Percentiles rank a stretch among this genome's conserved stretches.
phyloP scores from a whole-genome alignment of 2,113 vertebrate genomes.

The Haliaeetus leucogaster region DNA sequence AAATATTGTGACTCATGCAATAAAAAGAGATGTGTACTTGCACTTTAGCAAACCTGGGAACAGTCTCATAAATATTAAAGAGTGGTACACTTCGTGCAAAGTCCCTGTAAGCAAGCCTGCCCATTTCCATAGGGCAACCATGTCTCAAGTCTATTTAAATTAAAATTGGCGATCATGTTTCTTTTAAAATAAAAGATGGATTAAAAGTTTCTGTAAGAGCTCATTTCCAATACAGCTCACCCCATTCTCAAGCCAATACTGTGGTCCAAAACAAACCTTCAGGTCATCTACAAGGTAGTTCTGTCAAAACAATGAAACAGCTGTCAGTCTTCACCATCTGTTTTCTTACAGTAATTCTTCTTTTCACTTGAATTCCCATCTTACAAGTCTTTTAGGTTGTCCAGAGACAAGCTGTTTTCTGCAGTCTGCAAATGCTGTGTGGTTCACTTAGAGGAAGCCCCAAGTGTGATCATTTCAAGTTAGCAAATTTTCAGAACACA shows the following conservation, averaged over 20 bases:
- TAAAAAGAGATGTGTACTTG: neutral
- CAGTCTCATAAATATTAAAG: conserved; percentile 18
- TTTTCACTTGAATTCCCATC: neutral
- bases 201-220: neutral
- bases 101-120: neutral
- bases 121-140: neutral
- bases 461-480: neutral
- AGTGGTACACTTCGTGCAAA: neutral
- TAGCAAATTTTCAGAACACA: neutral
- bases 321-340: neutral
- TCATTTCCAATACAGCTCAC: neutral
- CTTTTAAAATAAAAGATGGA: neutral
- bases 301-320: neutral
- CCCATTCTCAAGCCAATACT: neutral
- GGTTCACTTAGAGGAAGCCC: neutral
- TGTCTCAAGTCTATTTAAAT: neutral
- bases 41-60: neutral
- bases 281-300: neutral
- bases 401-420: neutral
- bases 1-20: neutral
- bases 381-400: neutral
- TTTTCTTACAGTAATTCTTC: neutral
- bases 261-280: neutral
- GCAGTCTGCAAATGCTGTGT: neutral
- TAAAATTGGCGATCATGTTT: neutral